Conservation (phyloP, 2,113 vertebrate genomes). For the Myrmecophaga tridactyla region DNA sequence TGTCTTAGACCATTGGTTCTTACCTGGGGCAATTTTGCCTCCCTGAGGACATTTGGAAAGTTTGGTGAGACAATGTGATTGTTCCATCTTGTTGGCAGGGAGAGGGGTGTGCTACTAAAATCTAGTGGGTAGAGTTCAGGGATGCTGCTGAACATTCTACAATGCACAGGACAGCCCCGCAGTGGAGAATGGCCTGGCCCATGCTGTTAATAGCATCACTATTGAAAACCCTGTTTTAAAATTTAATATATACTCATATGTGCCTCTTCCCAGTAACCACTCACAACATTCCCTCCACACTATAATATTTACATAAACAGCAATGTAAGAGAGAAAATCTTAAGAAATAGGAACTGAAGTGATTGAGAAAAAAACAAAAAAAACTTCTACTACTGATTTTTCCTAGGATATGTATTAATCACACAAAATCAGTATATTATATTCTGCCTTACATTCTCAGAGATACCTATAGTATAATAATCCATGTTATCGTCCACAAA, state of each 20-base stretch:
- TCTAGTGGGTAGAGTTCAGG: background rate
- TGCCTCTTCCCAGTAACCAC: background rate
- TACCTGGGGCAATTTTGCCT: background rate
- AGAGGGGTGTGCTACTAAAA: fast-evolving
- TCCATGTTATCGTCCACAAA: background rate
- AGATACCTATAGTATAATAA: background rate
- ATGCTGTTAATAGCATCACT: background rate
- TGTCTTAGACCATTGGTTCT: background rate
- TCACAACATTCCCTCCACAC: background rate
- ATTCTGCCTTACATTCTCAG: background rate
- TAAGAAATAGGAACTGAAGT: background rate
- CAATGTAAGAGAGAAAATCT: background rate
- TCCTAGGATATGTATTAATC: background rate
- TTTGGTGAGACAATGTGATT: background rate
- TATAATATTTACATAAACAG: background rate
- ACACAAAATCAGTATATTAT: background rate
- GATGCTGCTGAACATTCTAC: background rate
- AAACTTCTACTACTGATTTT: background rate
- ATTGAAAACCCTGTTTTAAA: background rate
- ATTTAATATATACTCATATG: background rate
- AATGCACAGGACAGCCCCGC: background rate
- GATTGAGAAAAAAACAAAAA: background rate
- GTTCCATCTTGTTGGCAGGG: background rate
- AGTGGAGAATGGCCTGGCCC: background rate
- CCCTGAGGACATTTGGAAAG: background rate